phyloP scores from a whole-genome alignment of 2,888 invertebrate genomes.

The Macrosiphum euphorbiae region DNA sequence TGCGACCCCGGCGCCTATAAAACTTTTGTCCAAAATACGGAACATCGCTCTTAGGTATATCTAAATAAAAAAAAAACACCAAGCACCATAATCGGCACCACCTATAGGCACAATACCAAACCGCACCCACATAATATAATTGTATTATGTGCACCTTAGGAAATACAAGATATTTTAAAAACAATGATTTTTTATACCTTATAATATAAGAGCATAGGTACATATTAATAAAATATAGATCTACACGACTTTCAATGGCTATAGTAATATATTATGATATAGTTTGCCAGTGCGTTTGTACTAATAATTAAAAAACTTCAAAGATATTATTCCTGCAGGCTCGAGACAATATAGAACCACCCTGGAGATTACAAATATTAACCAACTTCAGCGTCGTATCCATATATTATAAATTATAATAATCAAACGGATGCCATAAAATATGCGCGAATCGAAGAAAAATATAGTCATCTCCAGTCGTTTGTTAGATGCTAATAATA shows the following conservation, averaged over 20 bases:
- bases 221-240: not conserved
- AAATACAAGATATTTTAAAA: not conserved
- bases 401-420: not conserved
- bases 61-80: no score
- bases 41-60: no score
- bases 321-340: not conserved
- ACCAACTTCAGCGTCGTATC: not conserved
- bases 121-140: no score
- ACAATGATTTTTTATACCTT: not conserved
- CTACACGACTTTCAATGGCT: not conserved
- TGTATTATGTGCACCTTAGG: not conserved
- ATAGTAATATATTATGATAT: no score
- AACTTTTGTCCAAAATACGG: no score
- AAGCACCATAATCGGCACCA: no score
- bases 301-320: not conserved
- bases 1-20: no score
- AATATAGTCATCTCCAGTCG: not conserved
- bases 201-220: not conserved
- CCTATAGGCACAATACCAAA: no score
- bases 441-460: not conserved
- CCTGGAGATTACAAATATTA: not conserved
- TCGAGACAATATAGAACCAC: not conserved
- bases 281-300: not conserved
- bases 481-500: not conserved
- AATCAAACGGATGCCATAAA: no score